Evolutionary conservation across 2,113 vertebrate species (phyloP), one percentile per base, ranked within the genome.

Genomic region (Gorsachius goisagi): DNA sequence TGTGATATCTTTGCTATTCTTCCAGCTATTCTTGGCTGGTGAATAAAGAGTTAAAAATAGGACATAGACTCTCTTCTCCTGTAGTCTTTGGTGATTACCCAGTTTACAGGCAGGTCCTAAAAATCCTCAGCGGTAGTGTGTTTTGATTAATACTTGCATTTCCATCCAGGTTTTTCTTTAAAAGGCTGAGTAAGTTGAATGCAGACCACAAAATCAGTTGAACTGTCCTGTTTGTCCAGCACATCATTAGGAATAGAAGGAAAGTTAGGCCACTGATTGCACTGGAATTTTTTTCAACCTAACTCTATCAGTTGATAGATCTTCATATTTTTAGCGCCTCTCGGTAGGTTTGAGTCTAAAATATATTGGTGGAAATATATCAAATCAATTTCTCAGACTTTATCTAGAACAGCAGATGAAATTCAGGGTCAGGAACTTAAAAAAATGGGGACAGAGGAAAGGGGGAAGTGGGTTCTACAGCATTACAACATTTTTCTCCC

Each of bases 41-140:
- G 85, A 91, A 90, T 47, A 76, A 94, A 86, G 69, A 90, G 79
- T 92, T 85, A 82, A 91, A 89, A 88, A 82, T 91, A 95, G 83
- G 90, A 76, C 12, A 5, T 15, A 47, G 17, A 10, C 13, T 60
- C 5, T 52, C 27, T 28, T 72, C 41, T 90, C 55, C 32, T 71
- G 14, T 85, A 80, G 45, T 60, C 75, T 85, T 86, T 75, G 19
- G 19, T 82, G 58, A 45, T 35, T 32, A 9, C 20, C 50, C 9
- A 15, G 4, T 39, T 67, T 67, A 73, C 14, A 63, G 39, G 52
- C 72, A 52, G 23, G 45, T 83, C 50, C 37, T 74, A 67, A 86
- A 39, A 3, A 50, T 60, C 90, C 28, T 47, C 41, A 49, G 22
- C 28, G 27, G 62, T 30, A 45, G 19, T 24, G 19, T 69, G 17